Evolutionary conservation across 2,888 invertebrate genomes (phyloP).

Genomic region (Drosophila greeni): DNA sequence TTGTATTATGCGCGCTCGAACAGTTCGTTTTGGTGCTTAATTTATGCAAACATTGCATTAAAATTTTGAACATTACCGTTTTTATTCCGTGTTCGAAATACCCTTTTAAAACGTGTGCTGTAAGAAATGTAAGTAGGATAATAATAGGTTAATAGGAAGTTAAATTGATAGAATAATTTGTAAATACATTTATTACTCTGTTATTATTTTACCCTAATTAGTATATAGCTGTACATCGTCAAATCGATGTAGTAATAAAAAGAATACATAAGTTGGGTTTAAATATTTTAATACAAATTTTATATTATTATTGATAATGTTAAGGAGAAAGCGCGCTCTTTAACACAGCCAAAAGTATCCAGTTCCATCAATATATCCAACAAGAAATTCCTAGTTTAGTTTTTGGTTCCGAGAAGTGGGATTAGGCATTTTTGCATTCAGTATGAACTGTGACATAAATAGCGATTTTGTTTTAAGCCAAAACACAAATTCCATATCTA

Average conservation of each 20-base stretch:
- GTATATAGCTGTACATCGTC: not conserved
- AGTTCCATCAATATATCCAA: not conserved
- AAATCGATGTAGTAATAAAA: too few relatives aligned
- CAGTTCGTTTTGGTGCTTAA: conserved; percentile 34
- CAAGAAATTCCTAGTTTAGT: not conserved
- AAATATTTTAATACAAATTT: too few relatives aligned
- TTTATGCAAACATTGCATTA: conserved; percentile 53
- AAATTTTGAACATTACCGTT: conserved; percentile 10
- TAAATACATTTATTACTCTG: not conserved
- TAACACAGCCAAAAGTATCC: too few relatives aligned
- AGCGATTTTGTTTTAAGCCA: not conserved
- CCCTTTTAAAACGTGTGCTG: not conserved
- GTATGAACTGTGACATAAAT: not conserved
- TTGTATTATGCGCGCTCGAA: conserved; percentile 57
- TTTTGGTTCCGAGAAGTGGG: not conserved
- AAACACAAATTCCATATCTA: not conserved
- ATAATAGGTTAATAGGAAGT: not conserved
- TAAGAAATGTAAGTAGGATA: not conserved
- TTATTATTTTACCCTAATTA: not conserved
- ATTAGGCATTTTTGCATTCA: not conserved
- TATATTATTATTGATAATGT: too few relatives aligned
- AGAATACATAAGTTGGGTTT: too few relatives aligned
- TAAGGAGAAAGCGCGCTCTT: not conserved
- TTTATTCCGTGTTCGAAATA: conserved; percentile 6
- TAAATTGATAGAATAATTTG: too few relatives aligned